A percentile compares a stretch with the other conserved stretches of the same genome.
These are phyloP conservation scores for Nanorana parkeri DNA, from an alignment of 2,113 vertebrate species.

Conservation along the genomic window DNA sequence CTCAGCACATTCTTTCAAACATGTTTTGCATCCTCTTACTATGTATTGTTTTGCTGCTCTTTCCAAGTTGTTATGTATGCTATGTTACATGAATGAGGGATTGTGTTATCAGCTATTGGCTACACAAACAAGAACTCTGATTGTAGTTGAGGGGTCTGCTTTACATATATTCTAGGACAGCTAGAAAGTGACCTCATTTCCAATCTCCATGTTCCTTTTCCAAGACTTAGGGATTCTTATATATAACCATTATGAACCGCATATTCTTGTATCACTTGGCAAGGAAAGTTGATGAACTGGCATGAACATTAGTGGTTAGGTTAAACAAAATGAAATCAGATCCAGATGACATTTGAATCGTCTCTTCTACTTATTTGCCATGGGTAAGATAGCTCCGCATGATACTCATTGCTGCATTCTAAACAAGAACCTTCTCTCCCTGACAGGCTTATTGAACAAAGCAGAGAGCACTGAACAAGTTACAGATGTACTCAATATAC, in stretches of 20 bases:
- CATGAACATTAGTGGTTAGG: conserved; percentile 29
- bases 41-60: not conserved
- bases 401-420: not conserved
- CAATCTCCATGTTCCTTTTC: not conserved
- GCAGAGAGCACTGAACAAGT: too few relatives aligned
- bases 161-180: not conserved
- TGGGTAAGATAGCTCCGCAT: not conserved
- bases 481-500: too few relatives aligned
- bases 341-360: conserved; percentile 39
- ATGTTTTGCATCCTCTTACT: not conserved
- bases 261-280: conserved; percentile 27
- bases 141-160: not conserved
- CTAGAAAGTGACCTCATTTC: not conserved
- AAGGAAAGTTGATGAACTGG: conserved; percentile 33
- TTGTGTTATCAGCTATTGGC: not conserved
- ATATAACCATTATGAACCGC: not conserved
- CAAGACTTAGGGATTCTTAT: conserved; percentile 12
- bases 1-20: not conserved
- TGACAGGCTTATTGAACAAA: too few relatives aligned
- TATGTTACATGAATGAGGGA: not conserved
- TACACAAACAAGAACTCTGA: not conserved
- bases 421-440: conserved; percentile 1
- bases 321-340: conserved; percentile 49
- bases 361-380: conserved; percentile 20
- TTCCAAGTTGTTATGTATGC: not conserved